Evolutionary conservation across 1,140 invertebrate genomes (phyloP), one percentile per base, ranked within the genome.

Genomic region (Hirudo medicinalis): DNA sequence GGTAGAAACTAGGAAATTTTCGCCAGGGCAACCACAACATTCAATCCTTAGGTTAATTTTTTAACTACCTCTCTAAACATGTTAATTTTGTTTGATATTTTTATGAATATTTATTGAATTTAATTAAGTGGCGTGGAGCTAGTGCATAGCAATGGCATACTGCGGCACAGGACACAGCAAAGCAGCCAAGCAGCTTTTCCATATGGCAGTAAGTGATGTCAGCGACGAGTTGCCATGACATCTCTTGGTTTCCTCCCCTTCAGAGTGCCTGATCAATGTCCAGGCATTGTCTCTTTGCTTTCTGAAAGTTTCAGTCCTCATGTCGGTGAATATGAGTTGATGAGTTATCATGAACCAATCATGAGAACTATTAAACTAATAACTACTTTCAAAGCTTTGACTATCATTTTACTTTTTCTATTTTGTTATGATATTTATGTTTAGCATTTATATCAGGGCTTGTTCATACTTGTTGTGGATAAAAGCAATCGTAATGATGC

Each of bases 251-350:
- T 99, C 79, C 86, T 99, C 22, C 84, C 97, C 54, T 96, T 95
- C 85, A 89, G 91, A 78, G 94, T 91, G 3, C 94, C 94, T 2
- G 94, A 98, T 78, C 94, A 97, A 79, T 97, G 94, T 78, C 94
- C 94, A 0, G 93, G 91, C 76, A 92, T 97, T 3, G 94, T 98
- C 0, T 95, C 92, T 2, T 83, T 97, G 0, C 80, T 99, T 43
- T 94, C 95, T 0, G 97, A 99, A 80, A 97, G 94, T 74, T 99
- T 99, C 84, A 99, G 99, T 82, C 95, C 96, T 19, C 95, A 99
- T 82, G 96, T 99, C 0, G 57, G 57, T 63, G 22, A 63, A 20
- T n/a, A 49, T 22, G 57, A n/a, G 20, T 63, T 63, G n/a, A n/a
- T n/a, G n/a, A n/a, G n/a, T n/a, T n/a, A n/a, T n/a, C n/a, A n/a